A percentile compares a stretch with the other conserved stretches of the same genome.
These are phyloP conservation scores for Lucifuga dentata DNA, from an alignment of 2,113 vertebrate species.

Conservation along the genomic window DNA sequence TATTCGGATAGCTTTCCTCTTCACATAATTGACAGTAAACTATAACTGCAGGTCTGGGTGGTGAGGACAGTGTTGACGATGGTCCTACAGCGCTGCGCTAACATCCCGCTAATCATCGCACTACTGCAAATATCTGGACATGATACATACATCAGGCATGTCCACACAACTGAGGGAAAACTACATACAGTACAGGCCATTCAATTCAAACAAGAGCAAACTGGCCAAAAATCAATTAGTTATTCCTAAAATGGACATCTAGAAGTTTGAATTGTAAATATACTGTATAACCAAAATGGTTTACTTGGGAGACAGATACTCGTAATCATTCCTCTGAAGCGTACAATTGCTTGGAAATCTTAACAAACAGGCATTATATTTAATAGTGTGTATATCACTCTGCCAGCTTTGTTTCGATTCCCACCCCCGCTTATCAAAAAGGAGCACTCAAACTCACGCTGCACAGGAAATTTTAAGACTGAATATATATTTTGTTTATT, in stretches of 20 bases:
- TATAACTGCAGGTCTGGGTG: slow-evolving; percentile 57
- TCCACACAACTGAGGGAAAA: slow-evolving; percentile 70
- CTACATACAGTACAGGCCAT: slow-evolving; percentile 78
- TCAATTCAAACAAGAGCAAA: slow-evolving; percentile 78
- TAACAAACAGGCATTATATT: slow-evolving; percentile 76
- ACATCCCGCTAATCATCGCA: slow-evolving; percentile 76
- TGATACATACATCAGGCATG: slow-evolving; percentile 75
- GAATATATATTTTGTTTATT: slow-evolving; percentile 86
- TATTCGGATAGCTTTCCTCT: slow-evolving; percentile 37
- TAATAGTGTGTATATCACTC: slow-evolving; percentile 62
- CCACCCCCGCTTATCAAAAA: slow-evolving; percentile 76
- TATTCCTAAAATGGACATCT: slow-evolving; percentile 74
- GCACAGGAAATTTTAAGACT: slow-evolving; percentile 83
- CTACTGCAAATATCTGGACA: slow-evolving; percentile 74
- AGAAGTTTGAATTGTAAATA: slow-evolving; percentile 64
- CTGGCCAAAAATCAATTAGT: slow-evolving; percentile 73
- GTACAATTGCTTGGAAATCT: slow-evolving; percentile 72
- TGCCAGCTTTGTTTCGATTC: slow-evolving; percentile 65
- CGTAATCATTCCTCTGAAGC: slow-evolving; percentile 71
- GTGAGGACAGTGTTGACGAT: slow-evolving; percentile 59
- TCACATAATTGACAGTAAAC: slow-evolving; percentile 62
- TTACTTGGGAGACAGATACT: slow-evolving; percentile 75
- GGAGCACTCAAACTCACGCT: slow-evolving; percentile 80
- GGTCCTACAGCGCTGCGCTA: slow-evolving; percentile 74
- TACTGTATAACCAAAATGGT: slow-evolving; percentile 75